Percentiles rank a stretch among this genome's conserved stretches.
phyloP scores from a whole-genome alignment of 2,797 vertebrate genomes.

The Epinephelus awoara region DNA sequence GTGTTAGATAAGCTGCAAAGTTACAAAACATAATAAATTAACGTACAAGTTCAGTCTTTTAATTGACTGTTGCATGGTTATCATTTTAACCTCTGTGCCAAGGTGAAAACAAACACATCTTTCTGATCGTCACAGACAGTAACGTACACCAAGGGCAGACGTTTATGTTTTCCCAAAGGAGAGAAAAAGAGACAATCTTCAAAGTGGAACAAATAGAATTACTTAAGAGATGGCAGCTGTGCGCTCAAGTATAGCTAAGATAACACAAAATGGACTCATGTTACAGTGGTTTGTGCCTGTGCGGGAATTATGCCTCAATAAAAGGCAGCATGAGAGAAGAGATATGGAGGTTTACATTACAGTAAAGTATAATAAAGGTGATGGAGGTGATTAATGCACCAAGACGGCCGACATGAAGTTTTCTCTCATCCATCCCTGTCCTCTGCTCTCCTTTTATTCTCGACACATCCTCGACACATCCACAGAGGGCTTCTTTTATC shows the following conservation, averaged over 20 bases:
- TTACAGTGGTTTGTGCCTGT: constrained; percentile 36
- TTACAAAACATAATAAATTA: constrained; percentile 2
- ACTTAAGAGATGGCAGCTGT: constrained; percentile 64
- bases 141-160: constrained; percentile 54
- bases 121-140: constrained; percentile 40
- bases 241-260: constrained; percentile 50
- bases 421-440: constrained; percentile 53
- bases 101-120: constrained; percentile 45
- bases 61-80: constrained; percentile 9
- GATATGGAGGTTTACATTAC: constrained; percentile 29
- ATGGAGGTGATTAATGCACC: constrained; percentile 49
- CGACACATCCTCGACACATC: constrained; percentile 60
- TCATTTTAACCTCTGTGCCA: not conserved
- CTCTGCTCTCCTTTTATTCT: constrained; percentile 62
- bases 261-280: constrained; percentile 49
- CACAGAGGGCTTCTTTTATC: constrained; percentile 72
- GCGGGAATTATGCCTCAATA: constrained; percentile 36
- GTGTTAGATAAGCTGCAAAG: constrained; percentile 18
- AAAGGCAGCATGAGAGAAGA: constrained; percentile 20
- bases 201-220: constrained; percentile 77
- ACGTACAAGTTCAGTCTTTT: not conserved
- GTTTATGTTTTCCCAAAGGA: constrained; percentile 49
- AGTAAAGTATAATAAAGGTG: constrained; percentile 15
- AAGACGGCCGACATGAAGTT: constrained; percentile 46
- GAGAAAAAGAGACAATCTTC: constrained; percentile 56